Conservation (phyloP, 2,888 invertebrate species). For the Drosophila heteroneura region DNA sequence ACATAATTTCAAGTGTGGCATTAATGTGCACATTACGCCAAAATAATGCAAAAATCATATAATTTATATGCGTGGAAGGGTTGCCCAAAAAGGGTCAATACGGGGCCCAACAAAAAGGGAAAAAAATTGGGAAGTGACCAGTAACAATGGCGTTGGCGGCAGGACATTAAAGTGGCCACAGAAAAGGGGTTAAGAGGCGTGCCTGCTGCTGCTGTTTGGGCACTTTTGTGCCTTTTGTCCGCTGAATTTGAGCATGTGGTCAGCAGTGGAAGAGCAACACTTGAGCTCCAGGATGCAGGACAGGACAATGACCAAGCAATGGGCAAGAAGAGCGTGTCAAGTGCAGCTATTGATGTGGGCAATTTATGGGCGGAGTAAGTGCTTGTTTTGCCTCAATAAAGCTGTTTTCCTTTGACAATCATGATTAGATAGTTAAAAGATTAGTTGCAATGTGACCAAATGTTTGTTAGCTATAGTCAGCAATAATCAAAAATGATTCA, state of each 20-base stretch:
- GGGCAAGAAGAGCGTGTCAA: constrained; percentile 15
- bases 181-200: constrained; percentile 65
- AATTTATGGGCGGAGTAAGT: neutral
- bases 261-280: constrained; percentile 49
- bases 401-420: constrained; percentile 4
- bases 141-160: constrained; percentile 30
- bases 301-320: constrained; percentile 26
- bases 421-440: constrained; percentile 5
- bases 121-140: constrained; percentile 53
- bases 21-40: constrained; percentile 79
- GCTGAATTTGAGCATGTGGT: constrained; percentile 69
- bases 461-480: no score
- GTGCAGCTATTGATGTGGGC: neutral
- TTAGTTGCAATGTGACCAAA: neutral
- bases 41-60: constrained; percentile 81
- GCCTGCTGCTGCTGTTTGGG: constrained; percentile 14
- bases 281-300: constrained; percentile 38
- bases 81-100: constrained; percentile 29
- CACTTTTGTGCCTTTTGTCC: constrained; percentile 58
- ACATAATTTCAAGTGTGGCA: constrained; percentile 79
- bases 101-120: neutral
- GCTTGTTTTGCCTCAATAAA: constrained; percentile 3
- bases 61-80: constrained; percentile 68
- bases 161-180: constrained; percentile 72
- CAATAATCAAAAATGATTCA: neutral